A percentile compares a stretch with the other conserved stretches of the same genome.
These are phyloP conservation scores for Drosophila nigricruria DNA, from an alignment of 2,888 invertebrate species.

Conservation along the genomic window DNA sequence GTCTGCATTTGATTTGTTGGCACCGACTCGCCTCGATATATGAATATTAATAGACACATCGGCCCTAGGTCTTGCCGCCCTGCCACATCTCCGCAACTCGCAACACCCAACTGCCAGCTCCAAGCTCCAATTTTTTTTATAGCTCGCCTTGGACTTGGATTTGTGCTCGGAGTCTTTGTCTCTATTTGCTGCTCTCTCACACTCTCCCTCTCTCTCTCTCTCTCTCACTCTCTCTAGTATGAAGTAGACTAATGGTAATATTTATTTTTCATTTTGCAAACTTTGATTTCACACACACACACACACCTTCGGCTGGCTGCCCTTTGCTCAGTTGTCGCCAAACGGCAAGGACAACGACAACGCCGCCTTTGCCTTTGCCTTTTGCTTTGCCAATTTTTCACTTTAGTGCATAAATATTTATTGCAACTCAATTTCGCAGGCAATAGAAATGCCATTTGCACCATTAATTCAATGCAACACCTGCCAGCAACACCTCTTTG, in stretches of 20 bases:
- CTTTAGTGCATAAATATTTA: conserved; percentile 80
- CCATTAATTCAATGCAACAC: conserved; percentile 80
- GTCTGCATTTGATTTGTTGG: conserved; percentile 72
- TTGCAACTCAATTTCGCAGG: conserved; percentile 80
- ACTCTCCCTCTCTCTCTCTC: not conserved
- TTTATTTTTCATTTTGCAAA: conserved; percentile 72
- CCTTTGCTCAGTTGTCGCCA: conserved; percentile 47
- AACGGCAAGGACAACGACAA: conserved; percentile 7
- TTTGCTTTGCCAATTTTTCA: conserved; percentile 77
- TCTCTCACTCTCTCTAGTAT: conserved; percentile 7
- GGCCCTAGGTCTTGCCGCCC: conserved; percentile 33
- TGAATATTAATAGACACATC: conserved; percentile 76
- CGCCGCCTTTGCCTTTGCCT: conserved; percentile 41
- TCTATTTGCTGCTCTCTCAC: conserved; percentile 30
- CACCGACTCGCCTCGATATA: conserved; percentile 65
- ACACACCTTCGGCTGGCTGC: conserved; percentile 9
- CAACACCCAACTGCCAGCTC: not conserved
- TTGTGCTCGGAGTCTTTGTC: conserved; percentile 7
- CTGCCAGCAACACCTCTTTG: conserved; percentile 76
- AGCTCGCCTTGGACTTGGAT: conserved; percentile 6
- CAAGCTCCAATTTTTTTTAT: not conserved
- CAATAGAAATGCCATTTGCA: conserved; percentile 81
- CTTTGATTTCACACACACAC: conserved; percentile 62
- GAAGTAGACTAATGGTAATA: conserved; percentile 73
- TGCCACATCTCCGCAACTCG: not conserved